Conservation (phyloP, 2,797 vertebrate genomes). For the Dryobates pubescens region DNA sequence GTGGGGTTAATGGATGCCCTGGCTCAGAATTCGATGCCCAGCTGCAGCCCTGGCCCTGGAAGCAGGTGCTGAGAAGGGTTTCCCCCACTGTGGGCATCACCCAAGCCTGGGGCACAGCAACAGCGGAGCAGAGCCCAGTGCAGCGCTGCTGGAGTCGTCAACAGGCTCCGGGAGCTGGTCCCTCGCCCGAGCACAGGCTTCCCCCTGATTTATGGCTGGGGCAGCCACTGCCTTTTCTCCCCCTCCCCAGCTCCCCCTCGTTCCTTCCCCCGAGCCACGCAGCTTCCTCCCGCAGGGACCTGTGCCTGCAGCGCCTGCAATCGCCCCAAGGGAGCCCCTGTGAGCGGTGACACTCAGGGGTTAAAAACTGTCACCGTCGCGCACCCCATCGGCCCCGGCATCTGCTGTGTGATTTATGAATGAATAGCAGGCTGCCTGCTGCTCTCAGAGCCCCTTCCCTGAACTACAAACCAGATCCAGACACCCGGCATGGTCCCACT, state of each 20-base stretch:
- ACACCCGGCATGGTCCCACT: constrained; percentile 43
- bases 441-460: constrained; percentile 63
- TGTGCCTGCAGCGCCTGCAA: not conserved
- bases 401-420: constrained; percentile 66
- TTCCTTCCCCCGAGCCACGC: not conserved
- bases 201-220: not conserved
- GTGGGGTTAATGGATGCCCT: fast-evolving
- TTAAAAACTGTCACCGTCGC: constrained; percentile 28
- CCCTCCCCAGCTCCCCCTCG: not conserved
- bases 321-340: not conserved
- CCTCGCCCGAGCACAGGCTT: not conserved
- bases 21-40: fast-evolving
- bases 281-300: constrained; percentile 35
- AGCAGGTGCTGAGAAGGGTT: not conserved
- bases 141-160: not conserved
- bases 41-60: not conserved
- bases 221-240: not conserved
- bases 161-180: not conserved
- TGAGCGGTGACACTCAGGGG: not conserved
- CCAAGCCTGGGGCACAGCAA: not conserved
- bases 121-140: not conserved
- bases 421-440: constrained; percentile 59
- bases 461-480: constrained; percentile 54
- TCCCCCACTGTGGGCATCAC: not conserved
- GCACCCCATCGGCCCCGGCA: constrained; percentile 41